A percentile compares a stretch with the other conserved stretches of the same genome.
phyloP scores from a whole-genome alignment of 2,888 invertebrate genomes.

The Cephus nigrinus region DNA sequence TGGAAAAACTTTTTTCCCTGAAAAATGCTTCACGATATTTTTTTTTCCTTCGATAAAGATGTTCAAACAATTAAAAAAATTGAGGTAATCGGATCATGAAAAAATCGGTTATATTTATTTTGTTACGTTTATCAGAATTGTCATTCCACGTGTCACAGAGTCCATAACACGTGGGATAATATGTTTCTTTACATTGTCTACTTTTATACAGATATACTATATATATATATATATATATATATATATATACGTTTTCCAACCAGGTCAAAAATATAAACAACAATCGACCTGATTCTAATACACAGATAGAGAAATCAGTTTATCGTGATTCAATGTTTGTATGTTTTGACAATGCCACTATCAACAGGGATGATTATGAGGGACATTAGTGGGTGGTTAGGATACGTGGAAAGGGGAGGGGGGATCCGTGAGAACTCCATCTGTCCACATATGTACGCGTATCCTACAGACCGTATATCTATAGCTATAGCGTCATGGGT shows the following conservation, averaged over 20 bases:
- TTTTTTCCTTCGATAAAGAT: no score
- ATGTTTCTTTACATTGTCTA: background rate
- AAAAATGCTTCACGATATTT: no score
- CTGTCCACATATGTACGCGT: conserved; percentile 39
- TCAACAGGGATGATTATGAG: conserved; percentile 50
- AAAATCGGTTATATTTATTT: background rate
- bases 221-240: no score
- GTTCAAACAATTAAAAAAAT: no score
- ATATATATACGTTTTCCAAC: no score
- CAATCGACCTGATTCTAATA: no score
- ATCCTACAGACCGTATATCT: background rate
- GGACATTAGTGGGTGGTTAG: conserved; percentile 35
- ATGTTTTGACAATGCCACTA: conserved; percentile 52
- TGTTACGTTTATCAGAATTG: background rate
- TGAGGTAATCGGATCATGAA: no score
- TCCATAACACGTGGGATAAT: background rate
- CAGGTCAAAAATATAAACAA: no score
- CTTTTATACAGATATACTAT: background rate
- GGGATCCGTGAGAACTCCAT: conserved; percentile 59
- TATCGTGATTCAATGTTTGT: conserved; percentile 33
- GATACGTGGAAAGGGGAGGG: background rate
- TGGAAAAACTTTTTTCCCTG: no score
- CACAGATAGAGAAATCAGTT: background rate
- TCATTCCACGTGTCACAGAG: background rate
- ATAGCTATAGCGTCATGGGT: background rate